Conservation (phyloP, 2,113 vertebrate species). For the Acanthochromis polyacanthus region DNA sequence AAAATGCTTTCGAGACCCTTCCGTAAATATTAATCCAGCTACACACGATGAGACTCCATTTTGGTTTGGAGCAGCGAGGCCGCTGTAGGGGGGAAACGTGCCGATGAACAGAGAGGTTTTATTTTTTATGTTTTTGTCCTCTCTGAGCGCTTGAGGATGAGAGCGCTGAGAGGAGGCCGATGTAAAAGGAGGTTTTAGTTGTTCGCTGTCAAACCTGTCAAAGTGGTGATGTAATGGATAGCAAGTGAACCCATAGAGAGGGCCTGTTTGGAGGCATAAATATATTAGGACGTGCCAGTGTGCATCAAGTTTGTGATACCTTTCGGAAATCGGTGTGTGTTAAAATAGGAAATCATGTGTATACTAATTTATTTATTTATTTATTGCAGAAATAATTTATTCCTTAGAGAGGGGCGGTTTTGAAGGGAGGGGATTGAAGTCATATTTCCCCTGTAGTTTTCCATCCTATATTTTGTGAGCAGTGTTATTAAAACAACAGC, state of each 20-base stretch:
- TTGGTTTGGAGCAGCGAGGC: slow-evolving; percentile 42
- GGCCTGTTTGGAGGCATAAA: slow-evolving; percentile 64
- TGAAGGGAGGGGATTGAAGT: slow-evolving; percentile 49
- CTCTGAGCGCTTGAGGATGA: slow-evolving; percentile 26
- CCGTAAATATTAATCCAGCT: slow-evolving; percentile 38
- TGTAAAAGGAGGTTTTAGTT: slow-evolving; percentile 55
- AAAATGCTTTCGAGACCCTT: slow-evolving; percentile 40
- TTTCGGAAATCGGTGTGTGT: slow-evolving; percentile 72
- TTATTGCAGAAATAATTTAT: slow-evolving; percentile 72
- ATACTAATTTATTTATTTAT: slow-evolving; percentile 61
- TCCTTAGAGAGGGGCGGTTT: slow-evolving; percentile 46
- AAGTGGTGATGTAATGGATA: slow-evolving; percentile 78
- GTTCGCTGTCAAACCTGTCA: slow-evolving; percentile 77
- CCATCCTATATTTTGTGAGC: slow-evolving; percentile 78
- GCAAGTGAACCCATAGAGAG: slow-evolving; percentile 61
- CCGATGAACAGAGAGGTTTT: slow-evolving; percentile 34
- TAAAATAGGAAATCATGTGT: slow-evolving; percentile 66
- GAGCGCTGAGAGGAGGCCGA: slow-evolving; percentile 16
- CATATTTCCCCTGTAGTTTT: slow-evolving; percentile 70
- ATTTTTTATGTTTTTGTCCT: background rate
- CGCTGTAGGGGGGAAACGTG: slow-evolving; percentile 29
- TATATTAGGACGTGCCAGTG: slow-evolving; percentile 77
- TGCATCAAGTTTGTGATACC: slow-evolving; percentile 79
- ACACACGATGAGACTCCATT: slow-evolving; percentile 57
- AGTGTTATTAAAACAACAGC: slow-evolving; percentile 46